These are phyloP conservation scores for Bubo bubo DNA, from an alignment of 2,113 vertebrate genomes.

Conservation along the genomic window DNA sequence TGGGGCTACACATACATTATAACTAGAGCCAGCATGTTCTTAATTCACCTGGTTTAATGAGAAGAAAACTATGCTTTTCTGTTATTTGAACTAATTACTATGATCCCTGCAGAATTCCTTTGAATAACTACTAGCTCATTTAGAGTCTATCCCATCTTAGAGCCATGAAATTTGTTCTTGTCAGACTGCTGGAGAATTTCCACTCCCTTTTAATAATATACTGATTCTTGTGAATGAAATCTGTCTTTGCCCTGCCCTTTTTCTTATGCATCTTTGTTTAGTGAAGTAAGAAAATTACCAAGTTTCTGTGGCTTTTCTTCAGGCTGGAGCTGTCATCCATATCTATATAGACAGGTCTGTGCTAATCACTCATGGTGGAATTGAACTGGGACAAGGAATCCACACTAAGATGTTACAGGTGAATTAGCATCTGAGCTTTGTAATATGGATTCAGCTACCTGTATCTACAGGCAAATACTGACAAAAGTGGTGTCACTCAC, in stretches of 20 bases:
- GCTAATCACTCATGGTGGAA: conserved; percentile 81
- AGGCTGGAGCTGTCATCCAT: conserved; percentile 84
- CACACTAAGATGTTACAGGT: conserved; percentile 88
- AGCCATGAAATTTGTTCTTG: neutral
- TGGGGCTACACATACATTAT: neutral
- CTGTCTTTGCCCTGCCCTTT: neutral
- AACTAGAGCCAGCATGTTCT: neutral
- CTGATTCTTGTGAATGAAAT: neutral
- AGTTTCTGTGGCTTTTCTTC: neutral
- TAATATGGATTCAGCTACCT: neutral
- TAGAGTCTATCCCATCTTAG: neutral
- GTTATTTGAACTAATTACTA: neutral
- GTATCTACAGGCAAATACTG: neutral
- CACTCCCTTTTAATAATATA: neutral
- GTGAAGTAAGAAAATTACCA: neutral
- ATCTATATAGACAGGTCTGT: conserved; percentile 87
- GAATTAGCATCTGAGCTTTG: neutral
- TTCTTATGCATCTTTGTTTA: neutral
- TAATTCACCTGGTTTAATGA: neutral
- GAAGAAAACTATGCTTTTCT: neutral
- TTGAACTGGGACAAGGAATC: conserved; percentile 86
- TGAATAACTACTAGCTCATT: neutral
- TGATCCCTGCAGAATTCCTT: neutral
- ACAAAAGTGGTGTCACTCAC: neutral
- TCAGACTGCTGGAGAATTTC: neutral